These are phyloP conservation scores for Sebastes matsubarae DNA, from an alignment of 2,797 vertebrate genomes.

Conservation along the genomic window DNA sequence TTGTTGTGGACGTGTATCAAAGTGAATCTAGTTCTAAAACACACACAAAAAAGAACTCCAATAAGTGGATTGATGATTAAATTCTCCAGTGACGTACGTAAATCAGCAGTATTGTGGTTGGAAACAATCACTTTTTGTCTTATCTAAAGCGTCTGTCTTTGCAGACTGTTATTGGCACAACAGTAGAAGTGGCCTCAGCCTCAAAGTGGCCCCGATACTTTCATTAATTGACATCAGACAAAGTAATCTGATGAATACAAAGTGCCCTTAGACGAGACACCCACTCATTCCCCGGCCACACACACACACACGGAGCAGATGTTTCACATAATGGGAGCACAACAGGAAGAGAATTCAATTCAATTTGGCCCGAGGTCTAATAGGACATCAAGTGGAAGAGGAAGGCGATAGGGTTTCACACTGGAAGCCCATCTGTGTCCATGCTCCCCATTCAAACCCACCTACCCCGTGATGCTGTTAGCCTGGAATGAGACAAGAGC, in stretches of 20 bases:
- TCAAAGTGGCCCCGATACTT: conserved; percentile 49
- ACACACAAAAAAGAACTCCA: neutral
- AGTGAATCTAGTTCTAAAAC: conserved; percentile 4
- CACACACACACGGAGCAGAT: conserved; percentile 69
- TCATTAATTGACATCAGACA: conserved; percentile 67
- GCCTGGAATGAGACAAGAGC: conserved; percentile 48
- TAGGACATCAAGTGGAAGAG: conserved; percentile 69
- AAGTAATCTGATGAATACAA: conserved; percentile 63
- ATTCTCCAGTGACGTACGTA: neutral
- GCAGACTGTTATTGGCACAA: conserved; percentile 13
- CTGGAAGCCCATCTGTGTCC: conserved; percentile 77
- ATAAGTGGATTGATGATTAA: conserved; percentile 17
- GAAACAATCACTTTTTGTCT: neutral
- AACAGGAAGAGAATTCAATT: conserved; percentile 78
- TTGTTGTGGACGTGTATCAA: neutral
- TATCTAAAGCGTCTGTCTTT: neutral
- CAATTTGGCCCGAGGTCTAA: conserved; percentile 78
- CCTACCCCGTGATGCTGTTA: conserved; percentile 49
- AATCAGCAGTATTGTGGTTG: neutral
- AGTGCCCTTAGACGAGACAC: conserved; percentile 47
- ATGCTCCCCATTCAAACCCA: conserved; percentile 33
- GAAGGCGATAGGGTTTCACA: conserved; percentile 75
- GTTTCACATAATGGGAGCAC: conserved; percentile 75
- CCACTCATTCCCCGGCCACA: conserved; percentile 34
- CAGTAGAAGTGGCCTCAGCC: conserved; percentile 19